A percentile compares a stretch with the other conserved stretches of the same genome.
phyloP scores from a whole-genome alignment of 2,113 vertebrate genomes.

The Procavia capensis region DNA sequence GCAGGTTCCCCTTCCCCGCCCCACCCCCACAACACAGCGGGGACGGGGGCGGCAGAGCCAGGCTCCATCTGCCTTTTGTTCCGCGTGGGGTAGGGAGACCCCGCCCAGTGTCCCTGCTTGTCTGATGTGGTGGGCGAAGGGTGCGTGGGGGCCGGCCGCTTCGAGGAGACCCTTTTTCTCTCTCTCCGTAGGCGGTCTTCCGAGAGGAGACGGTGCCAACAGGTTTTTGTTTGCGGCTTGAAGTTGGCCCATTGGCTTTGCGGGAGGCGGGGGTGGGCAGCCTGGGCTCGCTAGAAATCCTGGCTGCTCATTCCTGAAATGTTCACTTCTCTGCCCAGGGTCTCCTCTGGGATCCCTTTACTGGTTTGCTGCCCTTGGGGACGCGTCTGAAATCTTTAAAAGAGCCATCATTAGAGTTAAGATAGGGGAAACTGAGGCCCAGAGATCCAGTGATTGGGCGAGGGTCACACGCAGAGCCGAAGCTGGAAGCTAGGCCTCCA shows the following conservation, averaged over 20 bases:
- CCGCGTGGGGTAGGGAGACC: slow-evolving; percentile 75
- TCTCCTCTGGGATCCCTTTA: neutral
- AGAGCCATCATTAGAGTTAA: neutral
- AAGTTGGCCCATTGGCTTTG: slow-evolving; percentile 61
- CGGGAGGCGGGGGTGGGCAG: neutral
- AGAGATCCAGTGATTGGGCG: neutral
- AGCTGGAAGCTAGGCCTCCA: neutral
- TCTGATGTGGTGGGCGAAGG: neutral
- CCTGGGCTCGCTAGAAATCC: neutral
- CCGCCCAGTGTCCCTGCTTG: slow-evolving; percentile 12
- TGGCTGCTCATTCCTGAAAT: neutral
- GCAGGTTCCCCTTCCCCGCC: neutral
- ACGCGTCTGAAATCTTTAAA: neutral
- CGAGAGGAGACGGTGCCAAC: slow-evolving; percentile 59
- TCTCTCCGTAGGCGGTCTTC: neutral
- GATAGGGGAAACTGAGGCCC: slow-evolving; percentile 39
- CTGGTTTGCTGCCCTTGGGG: neutral
- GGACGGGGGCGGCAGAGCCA: slow-evolving; percentile 68
- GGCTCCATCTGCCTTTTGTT: slow-evolving; percentile 81
- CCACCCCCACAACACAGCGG: slow-evolving; percentile 52
- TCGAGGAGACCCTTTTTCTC: neutral
- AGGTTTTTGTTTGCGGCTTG: slow-evolving; percentile 74
- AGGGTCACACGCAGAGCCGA: neutral
- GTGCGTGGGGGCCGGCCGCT: neutral
- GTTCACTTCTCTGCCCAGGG: neutral